Conservation (phyloP, 2,113 vertebrate genomes). For the Euleptes europaea region DNA sequence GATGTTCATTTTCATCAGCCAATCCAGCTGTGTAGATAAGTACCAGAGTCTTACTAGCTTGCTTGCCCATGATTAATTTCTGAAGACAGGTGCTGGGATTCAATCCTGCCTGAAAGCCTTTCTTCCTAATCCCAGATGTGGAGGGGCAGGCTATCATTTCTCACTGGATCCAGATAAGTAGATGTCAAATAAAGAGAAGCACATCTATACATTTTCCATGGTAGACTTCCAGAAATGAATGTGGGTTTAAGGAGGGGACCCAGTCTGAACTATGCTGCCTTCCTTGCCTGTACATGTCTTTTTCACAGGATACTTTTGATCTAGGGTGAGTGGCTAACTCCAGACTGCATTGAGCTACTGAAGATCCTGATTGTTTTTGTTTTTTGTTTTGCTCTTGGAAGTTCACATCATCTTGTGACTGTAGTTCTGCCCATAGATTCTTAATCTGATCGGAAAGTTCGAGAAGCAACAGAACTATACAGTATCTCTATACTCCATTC, state of each 20-base stretch:
- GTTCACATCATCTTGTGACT: neutral
- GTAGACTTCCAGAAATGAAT: neutral
- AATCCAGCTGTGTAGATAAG: neutral
- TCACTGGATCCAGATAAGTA: neutral
- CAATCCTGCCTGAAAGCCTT: neutral
- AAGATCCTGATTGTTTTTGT: neutral
- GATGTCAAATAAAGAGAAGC: neutral
- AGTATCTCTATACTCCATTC: neutral
- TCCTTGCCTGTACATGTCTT: neutral
- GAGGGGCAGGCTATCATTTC: neutral
- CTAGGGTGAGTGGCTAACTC: neutral
- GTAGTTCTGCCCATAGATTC: constrained; percentile 46
- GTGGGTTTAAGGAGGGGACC: neutral
- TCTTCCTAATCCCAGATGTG: neutral
- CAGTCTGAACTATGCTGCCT: neutral
- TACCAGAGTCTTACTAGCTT: constrained; percentile 38
- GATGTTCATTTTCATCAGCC: neutral
- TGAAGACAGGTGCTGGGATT: neutral
- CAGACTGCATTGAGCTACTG: neutral
- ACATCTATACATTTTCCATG: neutral
- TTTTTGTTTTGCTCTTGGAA: neutral
- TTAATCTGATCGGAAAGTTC: constrained; percentile 27
- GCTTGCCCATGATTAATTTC: constrained; percentile 15
- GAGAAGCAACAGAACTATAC: constrained; percentile 1
- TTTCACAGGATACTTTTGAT: neutral